Evolutionary conservation across 92 coral and sea anemone genomes (phyloP).

Genomic region (Metridium senile): DNA sequence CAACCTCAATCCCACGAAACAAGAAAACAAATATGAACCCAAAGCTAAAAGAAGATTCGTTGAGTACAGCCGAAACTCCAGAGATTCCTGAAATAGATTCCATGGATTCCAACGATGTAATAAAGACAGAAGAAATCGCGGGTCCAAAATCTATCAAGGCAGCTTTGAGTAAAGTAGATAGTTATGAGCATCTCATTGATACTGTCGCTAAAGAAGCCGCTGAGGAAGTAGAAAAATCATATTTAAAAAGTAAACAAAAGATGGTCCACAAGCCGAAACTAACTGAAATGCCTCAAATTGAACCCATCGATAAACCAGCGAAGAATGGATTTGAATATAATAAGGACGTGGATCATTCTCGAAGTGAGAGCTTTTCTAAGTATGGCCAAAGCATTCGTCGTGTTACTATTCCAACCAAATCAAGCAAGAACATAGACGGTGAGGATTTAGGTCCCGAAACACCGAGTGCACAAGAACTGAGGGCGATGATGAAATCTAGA

Average conservation of each 20-base stretch:
- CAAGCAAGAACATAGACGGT: neutral
- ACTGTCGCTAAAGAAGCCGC: conserved; percentile 41
- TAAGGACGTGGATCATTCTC: neutral
- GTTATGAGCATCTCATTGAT: conserved; percentile 20
- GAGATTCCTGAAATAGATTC: neutral
- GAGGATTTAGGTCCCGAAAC: conserved; percentile 20
- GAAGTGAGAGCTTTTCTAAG: too few relatives aligned
- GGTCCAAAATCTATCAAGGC: neutral
- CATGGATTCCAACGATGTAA: conserved; percentile 16
- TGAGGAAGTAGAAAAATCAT: conserved; percentile 30
- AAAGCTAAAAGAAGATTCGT: neutral
- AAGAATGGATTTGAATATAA: neutral
- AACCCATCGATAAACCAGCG: neutral
- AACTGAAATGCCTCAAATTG: neutral
- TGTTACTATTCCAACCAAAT: neutral
- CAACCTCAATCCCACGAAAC: neutral
- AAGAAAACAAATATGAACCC: neutral
- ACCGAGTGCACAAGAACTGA: conserved; percentile 26
- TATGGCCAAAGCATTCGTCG: too few relatives aligned
- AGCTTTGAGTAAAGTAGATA: neutral
- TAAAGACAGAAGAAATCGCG: conserved; percentile 8
- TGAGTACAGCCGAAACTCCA: neutral
- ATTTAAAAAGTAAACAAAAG: neutral
- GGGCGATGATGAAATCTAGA: conserved; percentile 15
- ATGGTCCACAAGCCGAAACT: neutral